Evolutionary conservation across 2,888 invertebrate genomes (phyloP).

Genomic region (Cetonia aurata): DNA sequence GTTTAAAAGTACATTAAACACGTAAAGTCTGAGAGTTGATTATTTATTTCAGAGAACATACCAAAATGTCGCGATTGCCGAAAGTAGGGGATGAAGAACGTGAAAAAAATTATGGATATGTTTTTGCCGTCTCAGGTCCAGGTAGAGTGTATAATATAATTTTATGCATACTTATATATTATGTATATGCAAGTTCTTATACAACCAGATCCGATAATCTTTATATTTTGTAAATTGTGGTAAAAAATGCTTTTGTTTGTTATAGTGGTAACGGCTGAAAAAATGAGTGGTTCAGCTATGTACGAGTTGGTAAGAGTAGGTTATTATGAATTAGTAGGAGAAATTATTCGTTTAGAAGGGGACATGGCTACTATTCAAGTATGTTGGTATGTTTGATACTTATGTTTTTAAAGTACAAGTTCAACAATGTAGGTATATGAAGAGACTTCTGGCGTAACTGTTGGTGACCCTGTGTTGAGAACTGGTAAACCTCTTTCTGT

Average conservation of each 20-base stretch:
- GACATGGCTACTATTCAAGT: constrained; percentile 99
- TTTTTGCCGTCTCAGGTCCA: constrained; percentile 98
- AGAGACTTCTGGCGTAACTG: constrained; percentile 98
- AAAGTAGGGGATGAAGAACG: constrained; percentile 86
- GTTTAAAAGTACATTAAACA: not conserved
- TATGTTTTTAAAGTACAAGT: not conserved
- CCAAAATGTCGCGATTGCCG: constrained; percentile 77
- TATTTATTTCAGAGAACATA: constrained; percentile 28
- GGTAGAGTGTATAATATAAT: constrained; percentile 74
- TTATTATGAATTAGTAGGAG: constrained; percentile 97
- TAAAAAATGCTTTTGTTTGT: constrained; percentile 42
- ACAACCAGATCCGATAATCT: not conserved
- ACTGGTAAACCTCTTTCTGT: constrained; percentile 99
- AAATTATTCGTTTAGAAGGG: constrained; percentile 99
- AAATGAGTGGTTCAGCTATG: constrained; percentile 99
- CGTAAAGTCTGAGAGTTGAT: constrained; percentile 7
- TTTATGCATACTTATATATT: constrained; percentile 53
- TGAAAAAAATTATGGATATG: constrained; percentile 93
- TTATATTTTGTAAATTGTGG: too few relatives aligned
- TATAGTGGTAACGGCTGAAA: constrained; percentile 97
- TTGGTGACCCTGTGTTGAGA: constrained; percentile 98
- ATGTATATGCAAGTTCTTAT: not conserved
- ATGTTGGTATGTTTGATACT: constrained; percentile 49
- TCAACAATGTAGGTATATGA: constrained; percentile 79
- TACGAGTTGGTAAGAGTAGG: constrained; percentile 99